Evolutionary conservation across 2,113 vertebrate species (phyloP), one percentile per base, ranked within the genome.

Genomic region (Thunnus thynnus): DNA sequence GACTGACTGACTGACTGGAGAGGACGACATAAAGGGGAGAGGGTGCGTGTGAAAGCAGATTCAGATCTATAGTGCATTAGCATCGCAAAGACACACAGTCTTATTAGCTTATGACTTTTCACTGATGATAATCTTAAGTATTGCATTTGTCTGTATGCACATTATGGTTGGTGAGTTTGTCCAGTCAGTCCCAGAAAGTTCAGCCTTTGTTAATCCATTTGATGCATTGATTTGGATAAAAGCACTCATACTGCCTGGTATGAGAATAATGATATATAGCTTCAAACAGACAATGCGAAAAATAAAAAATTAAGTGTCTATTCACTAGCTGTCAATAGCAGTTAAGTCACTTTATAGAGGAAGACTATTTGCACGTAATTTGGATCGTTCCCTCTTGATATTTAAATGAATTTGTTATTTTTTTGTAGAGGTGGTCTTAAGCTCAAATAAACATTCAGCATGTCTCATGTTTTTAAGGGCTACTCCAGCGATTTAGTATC

Each of bases 61-160:
- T 32, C 70, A 5, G 11, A 75, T 64, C 70, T 58, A 69, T 32
- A 46, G 64, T 64, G 51, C 55, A 57, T 72, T 66, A 76, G 41
- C 48, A 56, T 83, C 66, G 9, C 4, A 25, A 56, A 55, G 13
- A 71, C 36, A 32, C 50, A 36, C 0, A 41, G 20, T 30, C 30
- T 30, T 60, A 14, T 47, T 48, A 64, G 48, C 20, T 46, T 50
- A 47, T 44, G 48, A 51, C 57, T 66, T 62, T 82, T 67, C 54
- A 62, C n/a, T 55, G 46, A 63, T 76, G 2, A 25, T 77, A 54
- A 77, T 47, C 48, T 3, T 46, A 13, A 2, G 14, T 27, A 52
- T 44, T 46, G 17, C 36, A 41, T 41, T 41, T 41, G 51, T 20
- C 54, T 12, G 36, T 47, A 51, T 65, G 25, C 30, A 13, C 44